Percentiles rank a stretch among this genome's conserved stretches.
Conservation (phyloP, 2,113 vertebrate genomes). For the Notechis scutatus region DNA sequence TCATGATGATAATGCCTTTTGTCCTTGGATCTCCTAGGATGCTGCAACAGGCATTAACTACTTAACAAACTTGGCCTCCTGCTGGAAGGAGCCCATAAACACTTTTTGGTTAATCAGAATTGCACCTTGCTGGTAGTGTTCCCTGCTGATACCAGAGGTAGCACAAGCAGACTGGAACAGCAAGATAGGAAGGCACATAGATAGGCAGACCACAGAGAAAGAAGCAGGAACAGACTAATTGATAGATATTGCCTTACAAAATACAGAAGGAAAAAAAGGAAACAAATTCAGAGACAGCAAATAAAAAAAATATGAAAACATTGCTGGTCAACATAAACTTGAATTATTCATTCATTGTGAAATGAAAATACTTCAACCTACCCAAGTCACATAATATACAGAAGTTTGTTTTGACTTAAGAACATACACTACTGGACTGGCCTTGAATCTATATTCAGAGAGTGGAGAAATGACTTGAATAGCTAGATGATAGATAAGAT, state of each 20-base stretch:
- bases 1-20: background rate
- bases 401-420: background rate
- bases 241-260: background rate
- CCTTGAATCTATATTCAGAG: background rate
- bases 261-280: background rate
- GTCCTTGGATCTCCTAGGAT: background rate
- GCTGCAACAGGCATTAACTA: background rate
- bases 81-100: background rate
- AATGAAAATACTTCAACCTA: background rate
- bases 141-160: background rate
- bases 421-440: background rate
- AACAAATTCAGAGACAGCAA: background rate
- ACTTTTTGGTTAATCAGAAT: background rate
- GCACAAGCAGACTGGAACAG: background rate
- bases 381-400: background rate
- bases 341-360: background rate
- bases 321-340: background rate
- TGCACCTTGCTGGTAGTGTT: background rate
- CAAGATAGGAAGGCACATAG: background rate
- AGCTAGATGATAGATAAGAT: too few relatives aligned
- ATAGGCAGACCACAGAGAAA: background rate
- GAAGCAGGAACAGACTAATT: background rate
- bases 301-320: background rate
- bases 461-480: background rate
- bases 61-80: background rate